Evolutionary conservation across 2,888 invertebrate species (phyloP), one percentile per base, ranked within the genome.

Genomic region (Exocentrus adspersus): DNA sequence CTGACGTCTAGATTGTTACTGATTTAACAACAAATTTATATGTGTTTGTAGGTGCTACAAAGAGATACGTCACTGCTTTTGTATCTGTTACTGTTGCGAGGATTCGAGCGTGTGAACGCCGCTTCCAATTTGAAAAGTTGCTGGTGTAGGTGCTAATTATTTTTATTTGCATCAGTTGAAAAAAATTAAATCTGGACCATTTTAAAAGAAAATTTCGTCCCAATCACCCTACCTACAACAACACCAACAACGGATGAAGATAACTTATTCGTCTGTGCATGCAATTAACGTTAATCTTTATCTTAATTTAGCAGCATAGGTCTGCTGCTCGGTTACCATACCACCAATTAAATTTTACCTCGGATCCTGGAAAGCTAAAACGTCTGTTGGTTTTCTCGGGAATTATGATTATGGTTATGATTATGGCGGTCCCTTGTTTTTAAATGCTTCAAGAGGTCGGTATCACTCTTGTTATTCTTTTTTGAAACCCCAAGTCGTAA

Each of bases 21-120:
- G 46, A 57, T 32, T 57, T 54, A 43, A 54, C 37, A 57, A 46
- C 46, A 57, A n/a, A n/a, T n/a, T n/a, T n/a, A n/a, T n/a, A n/a
- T n/a, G n/a, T n/a, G n/a, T 57, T 37, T 37, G 14, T 37, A 37
- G n/a, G 37, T 37, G 14, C 37, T 37, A 12, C 14, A 12, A n/a
- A 37, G 32, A 42, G 43, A 54, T 43, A 54, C 21, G 43, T 43
- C 42, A 43, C 21, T 14, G 14, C 37, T 30, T 41, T 53, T 53
- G n/a, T n/a, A n/a, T 10, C 10, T 37, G n/a, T 3, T 12, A 37
- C 37, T n/a, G n/a, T 12, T 37, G 37, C n/a, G 3, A 12, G 3
- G 7, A 2, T 12, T 37, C n/a, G 37, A 37, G 3, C 37, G 37
- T 37, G 12, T 7, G 7, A 24, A 3, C 7, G 7, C 24, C 24